Percentiles rank a stretch among this genome's conserved stretches.
Conservation (phyloP, 2,797 vertebrate species). For the Salmo trutta region DNA sequence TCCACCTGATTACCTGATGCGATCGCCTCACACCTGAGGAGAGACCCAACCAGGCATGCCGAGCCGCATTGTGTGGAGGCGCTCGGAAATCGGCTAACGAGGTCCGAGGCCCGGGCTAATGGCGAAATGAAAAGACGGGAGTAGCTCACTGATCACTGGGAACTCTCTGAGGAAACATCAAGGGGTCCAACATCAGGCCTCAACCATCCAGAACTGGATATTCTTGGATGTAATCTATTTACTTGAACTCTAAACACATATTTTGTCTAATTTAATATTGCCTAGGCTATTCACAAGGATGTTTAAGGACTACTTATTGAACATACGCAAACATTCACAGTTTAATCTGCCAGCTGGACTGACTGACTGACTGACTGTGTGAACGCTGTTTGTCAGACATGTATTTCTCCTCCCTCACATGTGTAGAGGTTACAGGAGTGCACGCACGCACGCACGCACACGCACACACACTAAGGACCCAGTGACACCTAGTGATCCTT, state of each 20-base stretch:
- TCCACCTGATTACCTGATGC: slow-evolving; percentile 70
- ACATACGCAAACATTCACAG: not conserved
- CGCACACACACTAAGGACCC: slow-evolving; percentile 3
- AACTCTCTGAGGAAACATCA: not conserved
- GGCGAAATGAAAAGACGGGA: slow-evolving; percentile 37
- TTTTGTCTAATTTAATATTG: not conserved
- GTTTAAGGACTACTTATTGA: not conserved
- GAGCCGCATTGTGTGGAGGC: not conserved
- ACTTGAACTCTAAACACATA: not conserved
- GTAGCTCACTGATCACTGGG: slow-evolving; percentile 1
- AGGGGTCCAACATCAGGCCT: not conserved
- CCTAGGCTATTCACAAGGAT: not conserved
- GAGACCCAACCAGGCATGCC: slow-evolving; percentile 31
- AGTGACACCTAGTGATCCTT: not conserved
- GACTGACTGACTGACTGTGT: not conserved
- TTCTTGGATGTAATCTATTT: not conserved
- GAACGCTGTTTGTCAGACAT: not conserved
- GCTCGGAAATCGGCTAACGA: slow-evolving; percentile 51
- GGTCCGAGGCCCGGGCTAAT: slow-evolving; percentile 53
- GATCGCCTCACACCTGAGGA: slow-evolving; percentile 40
- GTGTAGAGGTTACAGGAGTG: not conserved
- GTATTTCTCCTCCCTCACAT: not conserved
- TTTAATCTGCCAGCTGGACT: not conserved
- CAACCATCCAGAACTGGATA: not conserved
- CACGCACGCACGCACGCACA: not conserved